Evolutionary conservation across 2,888 invertebrate species (phyloP).

Genomic region (Chloroclystis v-ata): DNA sequence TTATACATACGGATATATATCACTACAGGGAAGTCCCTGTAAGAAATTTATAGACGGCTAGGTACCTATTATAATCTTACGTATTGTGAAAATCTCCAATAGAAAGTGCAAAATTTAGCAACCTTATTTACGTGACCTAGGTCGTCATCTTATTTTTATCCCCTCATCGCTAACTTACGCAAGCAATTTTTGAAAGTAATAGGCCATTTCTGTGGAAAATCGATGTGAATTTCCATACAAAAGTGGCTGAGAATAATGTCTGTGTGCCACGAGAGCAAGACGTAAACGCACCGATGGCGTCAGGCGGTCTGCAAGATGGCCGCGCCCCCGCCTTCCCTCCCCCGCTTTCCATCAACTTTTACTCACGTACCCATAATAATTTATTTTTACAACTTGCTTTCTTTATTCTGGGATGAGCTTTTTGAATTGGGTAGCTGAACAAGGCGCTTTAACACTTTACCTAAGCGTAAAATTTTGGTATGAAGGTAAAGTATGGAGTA

Average conservation of each 20-base stretch:
- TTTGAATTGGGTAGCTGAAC: slow-evolving; percentile 3
- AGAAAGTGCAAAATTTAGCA: neutral
- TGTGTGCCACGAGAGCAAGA: slow-evolving; percentile 31
- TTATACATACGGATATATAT: too few relatives aligned
- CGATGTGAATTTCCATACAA: slow-evolving; percentile 16
- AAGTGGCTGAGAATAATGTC: slow-evolving; percentile 38
- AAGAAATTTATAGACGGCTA: too few relatives aligned
- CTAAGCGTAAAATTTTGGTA: neutral
- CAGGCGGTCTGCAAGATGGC: slow-evolving; percentile 76
- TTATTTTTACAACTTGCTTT: slow-evolving; percentile 20
- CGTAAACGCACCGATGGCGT: slow-evolving; percentile 64
- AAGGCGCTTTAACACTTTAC: neutral
- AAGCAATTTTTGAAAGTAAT: neutral
- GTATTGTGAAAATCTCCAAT: neutral
- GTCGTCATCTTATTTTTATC: neutral
- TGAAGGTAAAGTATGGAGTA: too few relatives aligned
- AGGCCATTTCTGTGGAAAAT: neutral
- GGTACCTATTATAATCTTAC: too few relatives aligned
- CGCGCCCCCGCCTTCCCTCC: slow-evolving; percentile 44
- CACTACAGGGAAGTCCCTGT: too few relatives aligned
- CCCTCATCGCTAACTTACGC: neutral
- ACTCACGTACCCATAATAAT: slow-evolving; percentile 31
- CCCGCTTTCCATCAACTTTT: slow-evolving; percentile 41
- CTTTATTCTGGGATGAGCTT: slow-evolving; percentile 27
- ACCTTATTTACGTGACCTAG: neutral